Evolutionary conservation across 2,113 vertebrate species (phyloP), one percentile per base, ranked within the genome.

Genomic region (Phalacrocorax carbo): DNA sequence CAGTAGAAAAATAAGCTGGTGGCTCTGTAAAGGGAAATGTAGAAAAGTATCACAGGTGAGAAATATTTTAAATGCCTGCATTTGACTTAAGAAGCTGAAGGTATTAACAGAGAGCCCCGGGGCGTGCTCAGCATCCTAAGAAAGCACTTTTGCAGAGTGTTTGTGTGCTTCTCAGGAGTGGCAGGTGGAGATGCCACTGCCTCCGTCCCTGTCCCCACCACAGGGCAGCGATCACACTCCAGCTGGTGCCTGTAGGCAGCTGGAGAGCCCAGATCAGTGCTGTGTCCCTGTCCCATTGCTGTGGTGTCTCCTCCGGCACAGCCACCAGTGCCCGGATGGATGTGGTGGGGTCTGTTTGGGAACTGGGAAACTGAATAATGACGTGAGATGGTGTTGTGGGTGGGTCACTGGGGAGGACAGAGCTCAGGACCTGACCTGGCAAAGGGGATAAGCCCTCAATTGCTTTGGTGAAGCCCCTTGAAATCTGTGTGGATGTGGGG

Each of bases 61-160:
- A 62, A 42, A 58, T 76, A 38, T 68, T 42, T 75, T 27, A 8
- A 81, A 64, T 2, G 4, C 42, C 36, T 48, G 49, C 68, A n/a
- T 85, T 93, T 80, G 76, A 66, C 42, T 93, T 58, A 48, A 92
- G 88, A 78, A 90, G 96, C 94, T 91, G 86, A 92, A 86, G 70
- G 94, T 82, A 64, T 94, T 86, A 92, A 79, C 1, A 0, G 85
- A 81, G 80, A 69, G 52, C 72, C 57, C 44, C 1, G 4, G 46
- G 70, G 61, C 3, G 2, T 55, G 71, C 91, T 96, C 61, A 48
- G 77, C 80, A 76, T 73, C 80, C 44, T 48, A 17, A 76, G 72
- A 64, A 54, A 11, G 1, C 1, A 6, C 82, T 83, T 90, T 64
- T 48, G 68, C 40, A 16, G 46, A 26, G 55, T 38, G 66, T 46